Base-by-base conservation (phyloP, 2,113 vertebrate species). In the Cyprinus carpio region DNA sequence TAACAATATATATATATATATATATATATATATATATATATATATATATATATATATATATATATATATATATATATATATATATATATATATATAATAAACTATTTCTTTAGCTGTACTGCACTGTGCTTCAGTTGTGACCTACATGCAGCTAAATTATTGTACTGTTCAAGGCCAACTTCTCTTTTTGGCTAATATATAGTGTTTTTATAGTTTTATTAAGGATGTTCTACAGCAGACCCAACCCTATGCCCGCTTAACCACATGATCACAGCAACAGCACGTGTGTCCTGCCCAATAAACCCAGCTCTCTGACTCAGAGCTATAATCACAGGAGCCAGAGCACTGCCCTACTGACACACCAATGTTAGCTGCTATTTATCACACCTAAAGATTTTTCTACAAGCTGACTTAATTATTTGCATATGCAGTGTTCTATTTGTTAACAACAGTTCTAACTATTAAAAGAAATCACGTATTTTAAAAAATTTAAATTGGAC, bases 291-390 rank as follows among this genome's bases (percentile, higher is more conserved):
- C 43, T 4, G 5, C 64, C 75, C 60, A 16, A 37, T 90, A 75
- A 84, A 84, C 87, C 72, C 85, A 86, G 56, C 77, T 79, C 58
- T 87, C 4, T 7, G 46, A 8, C 43, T 34, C 46, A 84, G 78
- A 85, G 86, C 90, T 93, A 62, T 92, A 94, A 93, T 94, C 87
- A 91, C 46, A 27, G n/a, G 43, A 85, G 29, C 29, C 40, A n/a
- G 12, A 13, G 23, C 31, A 5, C 83, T 54, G 7, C 25, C 60
- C 75, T 40, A 23, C 4, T 25, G 5, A 65, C 43, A 20, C 72
- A 64, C 16, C 23, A 84, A 15, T 34, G 16, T 75, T 58, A 31
- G 31, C 69, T 62, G 12, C 54, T 54, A n/a, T 49, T 75, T 6
- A 40, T 64, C 37, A 29, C 37, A 46, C 74, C 34, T 76, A 49